These are phyloP conservation scores for Agelastica alni DNA, from an alignment of 2,888 invertebrate genomes.

Conservation along the genomic window DNA sequence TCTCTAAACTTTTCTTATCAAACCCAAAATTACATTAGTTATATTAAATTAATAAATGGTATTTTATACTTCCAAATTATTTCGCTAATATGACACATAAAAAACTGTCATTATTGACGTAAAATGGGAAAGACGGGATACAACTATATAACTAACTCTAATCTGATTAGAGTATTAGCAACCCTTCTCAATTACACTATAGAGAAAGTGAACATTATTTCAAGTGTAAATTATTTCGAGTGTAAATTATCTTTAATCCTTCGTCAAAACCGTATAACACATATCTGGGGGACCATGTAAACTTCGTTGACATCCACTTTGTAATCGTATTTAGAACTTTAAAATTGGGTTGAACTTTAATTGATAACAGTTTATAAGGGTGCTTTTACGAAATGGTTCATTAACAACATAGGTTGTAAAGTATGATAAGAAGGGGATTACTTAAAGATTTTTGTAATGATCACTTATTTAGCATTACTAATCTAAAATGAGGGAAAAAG, in stretches of 20 bases:
- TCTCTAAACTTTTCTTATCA: no score
- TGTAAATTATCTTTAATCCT: no score
- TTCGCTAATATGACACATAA: background rate
- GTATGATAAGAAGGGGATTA: no score
- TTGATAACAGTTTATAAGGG: background rate
- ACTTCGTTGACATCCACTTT: background rate
- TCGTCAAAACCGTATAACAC: conserved; percentile 12
- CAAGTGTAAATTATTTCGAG: conserved; percentile 14
- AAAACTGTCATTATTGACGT: background rate
- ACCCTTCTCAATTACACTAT: conserved; percentile 12
- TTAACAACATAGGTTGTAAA: no score
- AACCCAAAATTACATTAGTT: no score
- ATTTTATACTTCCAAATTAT: no score
- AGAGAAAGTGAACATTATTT: conserved; percentile 10
- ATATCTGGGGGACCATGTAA: background rate
- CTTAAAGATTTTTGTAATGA: no score
- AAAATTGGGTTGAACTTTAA: background rate
- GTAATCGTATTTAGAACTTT: background rate
- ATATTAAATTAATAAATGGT: no score
- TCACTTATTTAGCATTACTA: no score
- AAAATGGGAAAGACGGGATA: background rate
- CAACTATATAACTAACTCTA: no score
- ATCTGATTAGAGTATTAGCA: conserved; percentile 8
- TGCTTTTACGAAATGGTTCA: background rate
- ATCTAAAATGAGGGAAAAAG: no score